Evolutionary conservation across 2,797 vertebrate genomes (phyloP), one percentile per base, ranked within the genome.

Genomic region (Eremophila alpestris): DNA sequence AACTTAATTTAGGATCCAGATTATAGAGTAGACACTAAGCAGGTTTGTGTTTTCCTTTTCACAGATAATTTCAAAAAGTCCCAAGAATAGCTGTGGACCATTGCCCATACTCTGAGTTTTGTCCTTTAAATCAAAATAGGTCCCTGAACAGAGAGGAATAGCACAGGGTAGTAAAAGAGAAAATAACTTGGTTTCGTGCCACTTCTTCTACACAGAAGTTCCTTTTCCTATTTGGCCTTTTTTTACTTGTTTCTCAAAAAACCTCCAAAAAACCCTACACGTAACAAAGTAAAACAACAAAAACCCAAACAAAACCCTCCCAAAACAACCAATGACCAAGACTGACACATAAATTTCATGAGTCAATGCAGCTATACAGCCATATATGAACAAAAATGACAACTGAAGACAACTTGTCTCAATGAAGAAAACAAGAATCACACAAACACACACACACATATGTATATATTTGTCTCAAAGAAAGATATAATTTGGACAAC

Each of bases 241-340:
- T 60, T 49, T 81, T 2, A 64, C 15, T 49, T 26, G 1, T 52
- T 90, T 83, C 4, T 70, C 13, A 62, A 77, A 62, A 43, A 36
- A 76, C 11, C 41, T 38, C 41, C 12, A 7, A 13, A 8, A 15
- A n/a, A 5, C 16, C 4, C 22, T 38, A 5, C 5, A 22, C 18
- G 41, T 52, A 79, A n/a, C 29, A 40, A 62, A 62, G 3, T 0
- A 34, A 34, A 59, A 3, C 10, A 20, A 34, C 4, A 40, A 29
- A 15, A 5, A 0, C 10, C 27, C 4, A 67, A 70, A 15, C 2
- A 55, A 64, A 40, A 22, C 14, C 4, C 8, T 27, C 5, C 3
- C 2, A 10, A 63, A 74, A 12, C 7, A 40, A 74, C 12, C 7
- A 40, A 32, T 19, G 38, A 51, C 11, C 11, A 26, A 92, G 88